Conservation (phyloP, 2,113 vertebrate species). For the Epinephelus lanceolatus region DNA sequence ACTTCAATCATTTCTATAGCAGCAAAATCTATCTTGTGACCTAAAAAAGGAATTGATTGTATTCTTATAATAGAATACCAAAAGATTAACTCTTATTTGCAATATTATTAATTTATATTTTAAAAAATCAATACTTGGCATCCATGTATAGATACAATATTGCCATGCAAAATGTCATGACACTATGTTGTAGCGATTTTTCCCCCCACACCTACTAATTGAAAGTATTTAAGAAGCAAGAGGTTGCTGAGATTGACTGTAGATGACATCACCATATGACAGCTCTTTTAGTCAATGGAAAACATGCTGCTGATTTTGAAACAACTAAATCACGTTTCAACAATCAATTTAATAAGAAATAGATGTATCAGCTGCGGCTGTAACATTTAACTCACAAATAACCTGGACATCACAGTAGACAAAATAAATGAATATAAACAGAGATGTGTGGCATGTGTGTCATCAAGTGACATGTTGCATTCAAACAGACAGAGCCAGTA, state of each 20-base stretch:
- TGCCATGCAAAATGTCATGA: too few relatives aligned
- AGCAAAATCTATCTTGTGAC: too few relatives aligned
- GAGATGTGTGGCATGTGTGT: neutral
- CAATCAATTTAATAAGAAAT: constrained; percentile 7
- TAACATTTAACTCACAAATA: neutral
- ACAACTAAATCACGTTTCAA: constrained; percentile 17
- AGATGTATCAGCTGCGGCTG: neutral
- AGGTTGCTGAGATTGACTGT: neutral
- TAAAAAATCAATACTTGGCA: too few relatives aligned
- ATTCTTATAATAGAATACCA: too few relatives aligned
- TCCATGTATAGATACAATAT: too few relatives aligned
- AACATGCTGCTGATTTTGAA: constrained; percentile 2
- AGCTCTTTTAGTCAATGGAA: constrained; percentile 6
- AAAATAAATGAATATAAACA: neutral
- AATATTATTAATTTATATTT: too few relatives aligned
- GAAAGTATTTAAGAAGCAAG: neutral
- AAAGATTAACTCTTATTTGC: too few relatives aligned
- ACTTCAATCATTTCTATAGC: too few relatives aligned
- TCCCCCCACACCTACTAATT: neutral
- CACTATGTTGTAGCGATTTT: too few relatives aligned
- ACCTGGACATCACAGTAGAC: neutral
- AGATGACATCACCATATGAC: constrained; percentile 16
- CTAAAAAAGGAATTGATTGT: too few relatives aligned
- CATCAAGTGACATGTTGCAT: neutral
- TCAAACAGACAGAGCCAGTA: neutral